phyloP scores from a whole-genome alignment of 2,113 vertebrate genomes.

The Vidua chalybeata region DNA sequence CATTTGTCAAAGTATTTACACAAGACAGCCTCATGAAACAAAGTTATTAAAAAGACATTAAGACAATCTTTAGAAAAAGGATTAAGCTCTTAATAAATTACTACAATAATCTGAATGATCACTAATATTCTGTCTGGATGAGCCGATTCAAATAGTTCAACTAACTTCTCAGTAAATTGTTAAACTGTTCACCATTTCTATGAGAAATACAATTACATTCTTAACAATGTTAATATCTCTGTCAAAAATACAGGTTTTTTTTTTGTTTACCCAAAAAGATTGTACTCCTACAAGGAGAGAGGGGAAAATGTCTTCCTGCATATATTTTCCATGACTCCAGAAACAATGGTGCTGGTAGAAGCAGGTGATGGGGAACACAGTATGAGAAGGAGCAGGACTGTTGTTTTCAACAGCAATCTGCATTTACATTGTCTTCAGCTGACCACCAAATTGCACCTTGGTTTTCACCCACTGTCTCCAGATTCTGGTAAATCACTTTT shows the following conservation, averaged over 20 bases:
- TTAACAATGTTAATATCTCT: not conserved
- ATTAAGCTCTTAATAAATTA: slow-evolving; percentile 29
- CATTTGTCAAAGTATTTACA: not conserved
- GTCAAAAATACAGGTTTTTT: not conserved
- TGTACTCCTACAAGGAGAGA: not conserved
- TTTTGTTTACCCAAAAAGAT: not conserved
- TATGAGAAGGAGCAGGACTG: not conserved
- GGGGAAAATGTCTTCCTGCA: not conserved
- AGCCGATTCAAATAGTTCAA: slow-evolving; percentile 9
- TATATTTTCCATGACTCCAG: not conserved
- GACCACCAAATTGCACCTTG: not conserved
- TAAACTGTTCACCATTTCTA: slow-evolving; percentile 6
- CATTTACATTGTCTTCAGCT: not conserved
- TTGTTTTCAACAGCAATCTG: not conserved
- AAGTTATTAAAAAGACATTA: slow-evolving; percentile 26
- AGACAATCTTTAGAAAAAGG: slow-evolving; percentile 21
- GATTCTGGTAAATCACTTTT: not conserved
- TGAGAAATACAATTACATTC: slow-evolving; percentile 8
- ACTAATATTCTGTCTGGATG: slow-evolving; percentile 1
- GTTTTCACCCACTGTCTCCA: not conserved
- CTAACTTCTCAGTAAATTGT: slow-evolving; percentile 3
- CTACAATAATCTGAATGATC: not conserved
- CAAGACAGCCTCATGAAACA: not conserved
- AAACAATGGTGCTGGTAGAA: not conserved
- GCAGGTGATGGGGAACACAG: not conserved